A percentile compares a stretch with the other conserved stretches of the same genome.
phyloP scores from a whole-genome alignment of 64 coral and sea anemone genomes.

The Montipora capricornis region DNA sequence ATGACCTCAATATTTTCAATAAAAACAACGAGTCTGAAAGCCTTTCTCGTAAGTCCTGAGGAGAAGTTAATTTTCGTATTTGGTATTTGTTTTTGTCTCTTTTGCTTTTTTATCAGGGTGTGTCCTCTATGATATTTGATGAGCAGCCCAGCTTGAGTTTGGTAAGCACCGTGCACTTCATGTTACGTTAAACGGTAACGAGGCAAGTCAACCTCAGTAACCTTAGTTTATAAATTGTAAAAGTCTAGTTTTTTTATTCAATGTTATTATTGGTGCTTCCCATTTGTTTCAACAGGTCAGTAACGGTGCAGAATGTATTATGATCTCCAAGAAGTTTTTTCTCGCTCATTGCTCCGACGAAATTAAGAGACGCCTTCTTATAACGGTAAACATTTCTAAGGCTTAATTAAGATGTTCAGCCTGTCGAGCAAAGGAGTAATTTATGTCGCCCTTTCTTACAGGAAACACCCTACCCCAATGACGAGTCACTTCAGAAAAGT shows the following conservation, averaged over 20 bases:
- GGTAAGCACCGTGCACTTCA: conserved; percentile 43
- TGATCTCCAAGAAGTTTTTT: conserved; percentile 98
- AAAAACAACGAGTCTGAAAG: not conserved
- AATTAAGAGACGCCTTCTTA: conserved; percentile 78
- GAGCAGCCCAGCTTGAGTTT: conserved; percentile 95
- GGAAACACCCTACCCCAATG: conserved; percentile 70
- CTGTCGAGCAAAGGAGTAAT: too few relatives aligned
- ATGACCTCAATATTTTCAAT: too few relatives aligned
- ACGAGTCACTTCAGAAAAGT: conserved; percentile 64
- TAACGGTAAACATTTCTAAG: conserved; percentile 41
- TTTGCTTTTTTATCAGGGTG: conserved; percentile 63
- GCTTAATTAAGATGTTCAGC: too few relatives aligned
- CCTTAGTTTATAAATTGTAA: too few relatives aligned
- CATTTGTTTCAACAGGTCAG: conserved; percentile 71
- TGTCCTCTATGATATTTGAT: conserved; percentile 91
- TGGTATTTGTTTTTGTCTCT: not conserved
- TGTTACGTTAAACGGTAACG: not conserved
- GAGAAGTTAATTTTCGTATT: not conserved
- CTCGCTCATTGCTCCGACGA: conserved; percentile 86
- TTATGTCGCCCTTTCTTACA: not conserved
- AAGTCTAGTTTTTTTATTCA: not conserved
- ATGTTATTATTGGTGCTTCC: not conserved
- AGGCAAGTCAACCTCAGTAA: not conserved
- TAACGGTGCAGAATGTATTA: conserved; percentile 96
- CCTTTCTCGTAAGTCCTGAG: not conserved